Evolutionary conservation across 2,797 vertebrate genomes (phyloP).

Genomic region (Myotis daubentonii): DNA sequence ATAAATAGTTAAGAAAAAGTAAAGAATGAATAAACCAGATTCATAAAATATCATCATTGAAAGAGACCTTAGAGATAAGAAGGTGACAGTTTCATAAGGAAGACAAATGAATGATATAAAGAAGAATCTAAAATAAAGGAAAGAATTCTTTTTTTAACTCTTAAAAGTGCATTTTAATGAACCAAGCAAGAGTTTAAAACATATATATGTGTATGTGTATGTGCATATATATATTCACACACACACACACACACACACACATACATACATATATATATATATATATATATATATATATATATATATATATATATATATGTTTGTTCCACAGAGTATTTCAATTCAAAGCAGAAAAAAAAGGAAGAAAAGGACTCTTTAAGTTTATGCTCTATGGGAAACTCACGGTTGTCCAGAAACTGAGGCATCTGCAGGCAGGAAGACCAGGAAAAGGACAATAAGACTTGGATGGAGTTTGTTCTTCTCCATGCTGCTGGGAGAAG

Average conservation of each 20-base stretch:
- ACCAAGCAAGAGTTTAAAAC: slow-evolving; percentile 33
- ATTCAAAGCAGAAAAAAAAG: slow-evolving; percentile 22
- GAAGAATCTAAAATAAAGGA: neutral
- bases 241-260: too few species aligned
- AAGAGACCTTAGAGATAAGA: neutral
- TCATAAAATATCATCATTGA: neutral
- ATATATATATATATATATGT: neutral
- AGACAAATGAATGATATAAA: neutral
- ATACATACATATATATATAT: too few species aligned
- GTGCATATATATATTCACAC: too few species aligned
- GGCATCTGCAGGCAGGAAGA: slow-evolving; percentile 25
- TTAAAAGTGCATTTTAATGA: slow-evolving; percentile 59
- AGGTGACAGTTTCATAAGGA: neutral
- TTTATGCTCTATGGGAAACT: slow-evolving; percentile 36
- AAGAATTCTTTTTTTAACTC: neutral
- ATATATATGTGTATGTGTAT: too few species aligned
- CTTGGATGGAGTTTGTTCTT: neutral
- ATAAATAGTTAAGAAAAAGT: neutral
- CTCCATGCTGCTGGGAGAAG: slow-evolving; percentile 65
- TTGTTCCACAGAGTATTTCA: slow-evolving; percentile 3
- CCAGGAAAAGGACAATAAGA: slow-evolving; percentile 45
- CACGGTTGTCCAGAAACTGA: slow-evolving; percentile 65
- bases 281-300: too few species aligned
- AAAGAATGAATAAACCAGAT: neutral
- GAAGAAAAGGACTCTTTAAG: neutral